Conservation (phyloP, 2,888 invertebrate species). For the Sialis fuliginosa region DNA sequence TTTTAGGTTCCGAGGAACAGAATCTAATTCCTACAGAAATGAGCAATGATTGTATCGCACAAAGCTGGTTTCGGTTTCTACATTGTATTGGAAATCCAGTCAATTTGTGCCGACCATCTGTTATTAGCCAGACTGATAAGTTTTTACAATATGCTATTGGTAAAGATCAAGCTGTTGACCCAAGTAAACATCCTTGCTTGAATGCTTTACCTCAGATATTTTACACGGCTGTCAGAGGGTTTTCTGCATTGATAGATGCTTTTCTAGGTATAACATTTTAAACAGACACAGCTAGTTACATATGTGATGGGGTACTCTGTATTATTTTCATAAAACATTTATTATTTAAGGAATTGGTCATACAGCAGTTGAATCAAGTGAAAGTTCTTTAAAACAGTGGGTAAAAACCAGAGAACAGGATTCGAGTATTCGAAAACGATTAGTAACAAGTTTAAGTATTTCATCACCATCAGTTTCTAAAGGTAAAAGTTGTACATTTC, state of each 20-base stretch:
- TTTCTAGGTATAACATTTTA: conserved; percentile 63
- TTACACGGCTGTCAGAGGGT: conserved; percentile 81
- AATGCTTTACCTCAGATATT: conserved; percentile 75
- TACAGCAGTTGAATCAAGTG: no score
- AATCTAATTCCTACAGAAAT: conserved; percentile 68
- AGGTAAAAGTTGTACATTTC: no score
- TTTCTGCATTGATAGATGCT: conserved; percentile 86
- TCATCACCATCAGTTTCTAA: no score
- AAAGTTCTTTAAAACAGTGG: no score
- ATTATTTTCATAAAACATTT: no score
- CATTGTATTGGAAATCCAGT: conserved; percentile 92
- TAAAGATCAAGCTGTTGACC: conserved; percentile 65
- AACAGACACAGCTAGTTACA: no score
- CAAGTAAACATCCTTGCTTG: conserved; percentile 80
- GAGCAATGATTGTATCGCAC: conserved; percentile 78
- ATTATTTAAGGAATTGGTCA: no score
- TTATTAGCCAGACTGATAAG: conserved; percentile 52
- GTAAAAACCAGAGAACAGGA: no score
- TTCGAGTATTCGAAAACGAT: no score
- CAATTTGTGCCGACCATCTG: conserved; percentile 71
- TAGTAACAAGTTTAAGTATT: no score
- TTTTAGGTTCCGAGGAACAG: conserved; percentile 66
- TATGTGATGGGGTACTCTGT: no score
- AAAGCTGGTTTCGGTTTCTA: conserved; percentile 90
- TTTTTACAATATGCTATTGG: conserved; percentile 64